Evolutionary conservation across 1,140 invertebrate genomes (phyloP).

Genomic region (Drosophila pectinifera): DNA sequence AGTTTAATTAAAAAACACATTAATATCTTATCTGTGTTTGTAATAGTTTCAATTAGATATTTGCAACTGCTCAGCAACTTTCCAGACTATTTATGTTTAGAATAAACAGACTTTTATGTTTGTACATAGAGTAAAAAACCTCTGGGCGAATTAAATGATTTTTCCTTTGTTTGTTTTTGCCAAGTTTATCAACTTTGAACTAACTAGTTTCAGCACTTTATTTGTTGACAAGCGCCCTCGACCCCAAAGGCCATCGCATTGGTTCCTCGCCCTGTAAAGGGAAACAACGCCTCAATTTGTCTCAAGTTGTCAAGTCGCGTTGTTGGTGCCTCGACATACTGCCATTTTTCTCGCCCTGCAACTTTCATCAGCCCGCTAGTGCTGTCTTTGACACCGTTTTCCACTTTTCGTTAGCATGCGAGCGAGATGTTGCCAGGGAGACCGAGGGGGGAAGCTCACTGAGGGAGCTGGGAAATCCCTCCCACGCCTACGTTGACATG

Average conservation of each 20-base stretch:
- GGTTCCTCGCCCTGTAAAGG: conserved; percentile 3
- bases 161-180: not conserved
- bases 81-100: too few relatives aligned
- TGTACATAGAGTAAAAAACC: not conserved
- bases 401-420: conserved; percentile 76
- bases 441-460: not conserved
- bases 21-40: too few relatives aligned
- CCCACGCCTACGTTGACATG: conserved; percentile 58
- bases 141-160: not conserved
- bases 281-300: conserved; percentile 78
- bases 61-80: too few relatives aligned
- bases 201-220: conserved; percentile 44
- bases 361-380: conserved; percentile 47
- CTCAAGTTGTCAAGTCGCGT: conserved; percentile 68
- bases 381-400: conserved; percentile 80
- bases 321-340: conserved; percentile 51
- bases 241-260: conserved; percentile 35
- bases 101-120: too few relatives aligned
- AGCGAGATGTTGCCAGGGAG: conserved; percentile 18
- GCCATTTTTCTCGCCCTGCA: conserved; percentile 24
- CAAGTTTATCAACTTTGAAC: conserved; percentile 2
- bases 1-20: too few relatives aligned
- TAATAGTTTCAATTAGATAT: too few relatives aligned
- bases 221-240: conserved; percentile 31
- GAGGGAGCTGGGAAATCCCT: not conserved